phyloP scores from a whole-genome alignment of 2,797 vertebrate species.

The Pelochelys cantorii region DNA sequence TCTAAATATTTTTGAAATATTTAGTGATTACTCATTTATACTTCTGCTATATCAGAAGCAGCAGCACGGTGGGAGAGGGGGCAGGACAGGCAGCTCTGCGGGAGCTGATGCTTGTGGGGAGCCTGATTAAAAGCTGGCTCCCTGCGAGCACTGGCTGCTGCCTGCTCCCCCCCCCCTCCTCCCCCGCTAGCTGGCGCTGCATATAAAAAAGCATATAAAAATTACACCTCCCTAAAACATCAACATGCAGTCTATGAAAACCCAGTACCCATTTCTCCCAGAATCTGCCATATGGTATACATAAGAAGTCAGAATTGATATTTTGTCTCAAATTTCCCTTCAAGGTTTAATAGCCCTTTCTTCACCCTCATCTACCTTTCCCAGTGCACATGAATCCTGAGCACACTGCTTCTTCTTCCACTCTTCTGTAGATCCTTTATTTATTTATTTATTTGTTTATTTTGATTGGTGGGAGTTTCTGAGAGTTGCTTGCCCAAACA shows the following conservation, averaged over 20 bases:
- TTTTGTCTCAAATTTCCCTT: neutral
- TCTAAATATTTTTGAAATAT: no score
- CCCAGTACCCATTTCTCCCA: neutral
- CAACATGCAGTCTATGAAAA: neutral
- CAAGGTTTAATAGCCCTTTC: neutral
- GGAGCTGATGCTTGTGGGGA: no score
- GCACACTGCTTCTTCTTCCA: neutral
- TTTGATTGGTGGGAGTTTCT: neutral
- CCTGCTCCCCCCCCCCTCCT: no score
- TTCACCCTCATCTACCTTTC: neutral
- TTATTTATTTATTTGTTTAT: neutral
- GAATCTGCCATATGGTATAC: neutral
- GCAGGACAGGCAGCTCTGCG: no score
- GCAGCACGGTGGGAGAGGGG: no score
- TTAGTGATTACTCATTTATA: no score
- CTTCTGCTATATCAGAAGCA: no score
- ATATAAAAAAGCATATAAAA: neutral
- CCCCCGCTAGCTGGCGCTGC: no score
- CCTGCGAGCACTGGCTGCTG: no score
- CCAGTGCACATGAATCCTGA: fast-evolving
- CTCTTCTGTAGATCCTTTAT: neutral
- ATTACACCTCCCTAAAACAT: neutral
- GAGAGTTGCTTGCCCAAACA: neutral
- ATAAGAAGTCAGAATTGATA: fast-evolving
- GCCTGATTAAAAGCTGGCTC: no score